Base-by-base conservation (phyloP, 2,797 vertebrate genomes). In the Macroramphosus scolopax region DNA sequence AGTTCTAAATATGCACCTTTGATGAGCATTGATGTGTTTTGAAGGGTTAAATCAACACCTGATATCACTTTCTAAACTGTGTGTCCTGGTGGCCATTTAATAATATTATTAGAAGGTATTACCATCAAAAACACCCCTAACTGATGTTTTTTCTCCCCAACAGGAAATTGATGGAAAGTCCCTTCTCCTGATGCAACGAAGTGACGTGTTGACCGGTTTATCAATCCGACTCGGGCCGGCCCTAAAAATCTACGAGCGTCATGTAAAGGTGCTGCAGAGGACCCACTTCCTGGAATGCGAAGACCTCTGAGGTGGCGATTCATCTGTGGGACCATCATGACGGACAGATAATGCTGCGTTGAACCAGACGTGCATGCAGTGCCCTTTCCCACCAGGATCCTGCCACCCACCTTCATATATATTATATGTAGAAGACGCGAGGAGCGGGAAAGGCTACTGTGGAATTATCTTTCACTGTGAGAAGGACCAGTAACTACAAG, bases 151-250 rank as follows among this genome's bases (percentile, higher is more conserved):
- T 26, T 13, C 30, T 51, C 22, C 4, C 32, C 24, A 16, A 48
- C 84, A 95, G 93, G 93, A 95, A 86, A 93, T 95, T 20, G 93
- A 95, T 39, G 94, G 94, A 43, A 94, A 94, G 79, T 94, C 94
- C 29, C 84, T 96, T 48, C 89, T 96, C 70, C 85, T 96, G 17
- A 95, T 96, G 94, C 93, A 95, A 65, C 92, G 94, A 51, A 92
- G 91, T 0, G 94, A 96, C 6, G 94, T 96, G 54, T 73, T 96
- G 72, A 96, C 94, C 0, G 94, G 94, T 33, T 70, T 96, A 62
- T 94, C 93, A 1, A 95, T 96, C 81, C 91, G 92, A 67, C 91
- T 96, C 5, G 94, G 94, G 30, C 94, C 94, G 0, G 94, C 94
- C 30, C 92, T 96, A 50, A 96, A 96, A 77, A 96, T 96, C 78